phyloP scores from a whole-genome alignment of 2,113 vertebrate species.

The Pygoscelis adeliae region DNA sequence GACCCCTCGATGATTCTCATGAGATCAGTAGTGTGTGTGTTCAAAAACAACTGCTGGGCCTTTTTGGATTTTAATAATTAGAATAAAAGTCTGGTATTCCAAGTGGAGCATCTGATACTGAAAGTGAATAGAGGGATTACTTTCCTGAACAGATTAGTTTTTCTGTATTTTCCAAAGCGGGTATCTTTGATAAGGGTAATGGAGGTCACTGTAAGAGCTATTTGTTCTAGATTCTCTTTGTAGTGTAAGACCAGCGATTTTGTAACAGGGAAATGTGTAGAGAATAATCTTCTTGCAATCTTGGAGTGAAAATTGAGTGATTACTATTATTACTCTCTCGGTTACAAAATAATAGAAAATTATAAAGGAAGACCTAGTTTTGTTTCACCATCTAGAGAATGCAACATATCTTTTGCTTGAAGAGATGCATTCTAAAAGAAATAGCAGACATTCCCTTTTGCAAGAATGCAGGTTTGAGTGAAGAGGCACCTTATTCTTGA shows the following conservation, averaged over 20 bases:
- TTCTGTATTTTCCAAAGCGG: neutral
- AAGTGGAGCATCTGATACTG: neutral
- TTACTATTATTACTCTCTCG: neutral
- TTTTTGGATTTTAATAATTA: neutral
- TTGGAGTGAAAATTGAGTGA: neutral
- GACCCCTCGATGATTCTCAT: accelerated
- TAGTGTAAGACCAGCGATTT: neutral
- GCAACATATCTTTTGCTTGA: neutral
- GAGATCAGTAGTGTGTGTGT: neutral
- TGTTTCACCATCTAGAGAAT: neutral
- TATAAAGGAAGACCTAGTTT: neutral
- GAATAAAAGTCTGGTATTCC: neutral
- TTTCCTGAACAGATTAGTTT: neutral
- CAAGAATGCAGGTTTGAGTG: neutral
- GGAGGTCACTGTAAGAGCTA: neutral
- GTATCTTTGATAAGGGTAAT: neutral
- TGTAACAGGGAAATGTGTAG: neutral
- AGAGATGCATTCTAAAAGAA: neutral
- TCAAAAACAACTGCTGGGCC: neutral
- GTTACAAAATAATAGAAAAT: neutral
- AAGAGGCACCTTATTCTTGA: neutral
- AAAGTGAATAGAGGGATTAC: neutral
- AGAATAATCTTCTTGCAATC: neutral
- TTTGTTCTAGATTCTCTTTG: neutral
- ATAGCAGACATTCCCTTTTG: neutral